Base-by-base conservation (phyloP, 1,140 invertebrate genomes). In the Rhopalosiphum padi region DNA sequence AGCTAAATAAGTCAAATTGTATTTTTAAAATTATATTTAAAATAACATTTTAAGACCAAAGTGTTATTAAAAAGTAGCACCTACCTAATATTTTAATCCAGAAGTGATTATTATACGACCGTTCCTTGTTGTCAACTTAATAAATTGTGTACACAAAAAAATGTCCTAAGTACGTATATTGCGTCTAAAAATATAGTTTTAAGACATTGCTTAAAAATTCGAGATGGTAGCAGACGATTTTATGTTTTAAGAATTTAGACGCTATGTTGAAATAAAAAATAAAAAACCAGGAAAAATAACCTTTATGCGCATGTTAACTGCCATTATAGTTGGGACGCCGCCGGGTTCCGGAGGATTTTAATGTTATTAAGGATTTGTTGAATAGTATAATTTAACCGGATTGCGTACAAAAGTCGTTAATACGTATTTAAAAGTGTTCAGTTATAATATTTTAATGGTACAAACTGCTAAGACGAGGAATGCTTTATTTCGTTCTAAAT, bases 381-480 rank as follows among this genome's bases (percentile, higher is more conserved):
- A 89, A 89, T 53, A 2, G n/a, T 53, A 22, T 35, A 88, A 88
- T 89, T 51, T 53, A 89, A 53, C 48, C n/a, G n/a, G 15, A 35
- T 87, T 48, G 88, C 18, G 51, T 55, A 89, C 46, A 89, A 89
- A 89, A 89, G 46, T 89, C 88, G 48, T 55, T 89, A 89, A 89
- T 89, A 55, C 51, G 46, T 51, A n/a, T 88, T 88, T 48, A 88
- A 88, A 88, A 55, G 83, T n/a, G 46, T 55, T 37, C 30, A 6
- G 48, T 55, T 30, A 46, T 89, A 55, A 48, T 87, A 87, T 37
- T 53, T 89, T 55, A 55, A 89, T 37, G 51, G 88, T 41, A 55
- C n/a, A 77, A n/a, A n/a, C 88, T 41, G 22, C 35, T 77, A 77
- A 77, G 88, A 37, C 51, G 8, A 55, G 51, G 8, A 89, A 22